Conservation (phyloP, 2,888 invertebrate species). For the Alentia gelatinosa region DNA sequence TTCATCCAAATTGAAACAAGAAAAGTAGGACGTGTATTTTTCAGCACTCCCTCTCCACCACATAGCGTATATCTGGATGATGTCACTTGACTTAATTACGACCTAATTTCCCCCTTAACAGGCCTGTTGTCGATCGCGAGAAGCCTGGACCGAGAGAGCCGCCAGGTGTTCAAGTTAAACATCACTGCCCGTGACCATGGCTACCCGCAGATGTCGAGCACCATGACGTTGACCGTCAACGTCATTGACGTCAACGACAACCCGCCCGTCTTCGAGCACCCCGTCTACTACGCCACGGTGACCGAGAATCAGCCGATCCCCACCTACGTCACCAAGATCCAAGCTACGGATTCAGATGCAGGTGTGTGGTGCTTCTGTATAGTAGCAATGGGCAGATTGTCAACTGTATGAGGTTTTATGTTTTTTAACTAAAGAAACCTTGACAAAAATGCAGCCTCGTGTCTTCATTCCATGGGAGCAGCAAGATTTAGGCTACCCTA, state of each 20-base stretch:
- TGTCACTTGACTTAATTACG: no score
- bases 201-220: slow-evolving; percentile 28
- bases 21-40: no score
- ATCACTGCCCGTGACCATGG: slow-evolving; percentile 61
- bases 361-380: slow-evolving; percentile 70
- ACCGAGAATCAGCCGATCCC: slow-evolving; percentile 85
- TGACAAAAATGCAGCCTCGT: no score
- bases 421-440: no score
- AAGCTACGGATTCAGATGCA: slow-evolving; percentile 67
- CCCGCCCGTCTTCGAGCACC: slow-evolving; percentile 89
- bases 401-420: no score
- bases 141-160: slow-evolving; percentile 60
- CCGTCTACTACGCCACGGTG: slow-evolving; percentile 85
- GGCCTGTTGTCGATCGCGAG: slow-evolving; percentile 61
- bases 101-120: slow-evolving; percentile 22
- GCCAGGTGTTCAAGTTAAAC: slow-evolving; percentile 55
- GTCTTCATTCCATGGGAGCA: no score
- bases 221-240: slow-evolving; percentile 64
- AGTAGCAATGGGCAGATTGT: no score
- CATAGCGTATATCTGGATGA: no score
- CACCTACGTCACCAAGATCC: slow-evolving; percentile 66
- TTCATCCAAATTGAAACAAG: no score
- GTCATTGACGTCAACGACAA: slow-evolving; percentile 89
- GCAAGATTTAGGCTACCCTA: no score
- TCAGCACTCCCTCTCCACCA: no score